A percentile compares a stretch with the other conserved stretches of the same genome.
phyloP scores from a whole-genome alignment of 2,113 vertebrate genomes.

The Rhynchopsitta pachyrhyncha region DNA sequence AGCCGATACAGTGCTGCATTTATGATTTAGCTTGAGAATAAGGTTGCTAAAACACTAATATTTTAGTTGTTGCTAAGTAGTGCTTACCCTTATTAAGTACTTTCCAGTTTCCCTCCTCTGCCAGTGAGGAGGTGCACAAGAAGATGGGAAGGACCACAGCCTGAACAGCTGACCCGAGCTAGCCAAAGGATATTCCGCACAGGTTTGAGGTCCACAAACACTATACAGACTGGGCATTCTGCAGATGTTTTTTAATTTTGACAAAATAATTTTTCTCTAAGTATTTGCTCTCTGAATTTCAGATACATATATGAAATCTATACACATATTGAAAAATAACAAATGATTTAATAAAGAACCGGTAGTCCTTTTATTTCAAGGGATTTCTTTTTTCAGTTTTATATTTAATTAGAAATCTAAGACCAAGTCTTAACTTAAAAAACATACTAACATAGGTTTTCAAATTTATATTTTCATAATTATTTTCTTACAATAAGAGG shows the following conservation, averaged over 20 bases:
- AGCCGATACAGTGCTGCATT: not conserved
- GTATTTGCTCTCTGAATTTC: not conserved
- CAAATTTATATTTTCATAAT: not conserved
- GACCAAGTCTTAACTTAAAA: not conserved
- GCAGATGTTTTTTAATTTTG: not conserved
- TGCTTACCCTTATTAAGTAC: not conserved
- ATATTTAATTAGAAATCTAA: not conserved
- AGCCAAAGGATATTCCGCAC: not conserved
- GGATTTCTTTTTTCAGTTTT: accelerated
- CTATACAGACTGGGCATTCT: not conserved
- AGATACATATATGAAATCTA: not conserved
- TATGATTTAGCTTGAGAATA: not conserved
- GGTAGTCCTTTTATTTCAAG: not conserved
- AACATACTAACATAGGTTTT: not conserved
- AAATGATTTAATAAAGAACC: not conserved
- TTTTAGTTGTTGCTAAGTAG: not conserved
- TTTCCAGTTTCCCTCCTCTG: not conserved
- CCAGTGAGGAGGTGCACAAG: not conserved
- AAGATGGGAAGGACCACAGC: not conserved
- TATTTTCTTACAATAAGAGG: not conserved
- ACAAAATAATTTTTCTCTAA: not conserved
- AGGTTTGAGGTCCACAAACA: not conserved
- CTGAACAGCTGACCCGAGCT: not conserved
- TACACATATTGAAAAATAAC: not conserved
- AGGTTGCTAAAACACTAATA: not conserved